These are phyloP conservation scores for Centropyge bicolor DNA, from an alignment of 2,797 vertebrate genomes.

Conservation along the genomic window DNA sequence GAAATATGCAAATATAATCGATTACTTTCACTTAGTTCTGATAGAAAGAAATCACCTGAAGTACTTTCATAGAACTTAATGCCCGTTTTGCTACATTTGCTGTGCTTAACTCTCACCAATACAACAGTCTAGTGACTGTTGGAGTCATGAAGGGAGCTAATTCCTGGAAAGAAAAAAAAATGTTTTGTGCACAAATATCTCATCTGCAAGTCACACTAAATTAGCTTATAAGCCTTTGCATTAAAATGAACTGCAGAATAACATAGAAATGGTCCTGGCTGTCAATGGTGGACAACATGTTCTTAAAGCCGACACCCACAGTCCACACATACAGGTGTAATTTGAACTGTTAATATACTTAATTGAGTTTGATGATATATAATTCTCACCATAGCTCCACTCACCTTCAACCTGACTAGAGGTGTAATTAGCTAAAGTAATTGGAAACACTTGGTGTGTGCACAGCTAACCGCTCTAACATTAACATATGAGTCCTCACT, in stretches of 20 bases:
- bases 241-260: not conserved
- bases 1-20: constrained; percentile 20
- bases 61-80: not conserved
- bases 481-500: not conserved
- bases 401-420: not conserved
- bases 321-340: too few species aligned
- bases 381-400: not conserved
- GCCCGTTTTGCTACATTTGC: not conserved
- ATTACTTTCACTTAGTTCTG: constrained; percentile 23
- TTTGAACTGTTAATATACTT: too few species aligned
- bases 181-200: not conserved
- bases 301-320: too few species aligned
- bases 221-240: not conserved
- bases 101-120: not conserved
- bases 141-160: not conserved
- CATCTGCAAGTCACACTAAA: not conserved
- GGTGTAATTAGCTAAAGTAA: not conserved
- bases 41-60: not conserved
- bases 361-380: not conserved
- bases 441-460: not conserved
- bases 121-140: not conserved
- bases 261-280: not conserved
- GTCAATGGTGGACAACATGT: not conserved
- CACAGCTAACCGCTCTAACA: too few species aligned
- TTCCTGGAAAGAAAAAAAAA: not conserved